Base-by-base conservation (phyloP, 2,113 vertebrate species). In the Syngnathus floridae region DNA sequence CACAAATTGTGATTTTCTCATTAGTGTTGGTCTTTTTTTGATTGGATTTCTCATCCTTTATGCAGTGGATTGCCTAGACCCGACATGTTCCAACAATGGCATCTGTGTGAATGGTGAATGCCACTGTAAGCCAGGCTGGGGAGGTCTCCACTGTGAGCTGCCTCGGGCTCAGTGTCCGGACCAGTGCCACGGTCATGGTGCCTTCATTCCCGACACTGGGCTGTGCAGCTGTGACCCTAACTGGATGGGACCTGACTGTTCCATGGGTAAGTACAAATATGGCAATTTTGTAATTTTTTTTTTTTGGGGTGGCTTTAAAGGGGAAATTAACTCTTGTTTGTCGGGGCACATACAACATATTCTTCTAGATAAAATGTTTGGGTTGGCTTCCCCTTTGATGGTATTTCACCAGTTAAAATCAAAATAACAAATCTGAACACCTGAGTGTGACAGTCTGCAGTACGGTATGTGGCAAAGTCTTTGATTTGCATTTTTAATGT, bases 231-330 rank as follows among this genome's bases (percentile, higher is more conserved):
- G 97, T 2, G 97, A 99, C 80, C 94, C 97, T 77, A 97, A 92
- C 88, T 99, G 95, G 95, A 99, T 98, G 93, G 97, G 96, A 71
- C 95, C 95, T 0, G 97, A 99, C 92, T 99, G 96, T 89, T 96
- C 97, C 2, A 92, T 96, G 56, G 97, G 97, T 98, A 86, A 93
- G 94, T 62, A 26, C 7, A 3, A 14, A 16, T 46, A 17, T 46
- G 45, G 26, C 26, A 31, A 31, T 17, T 16, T 5, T 46, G 4
- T 14, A 16, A 2, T 22, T 31, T 3, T 31, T 31, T 26, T 1
- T 31, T 31, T 31, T 31, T 22, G 22, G 1, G 1, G 26, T 31
- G 26, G 26, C 2, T 31, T 31, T 31, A 31, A 31, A 31, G 26
- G 26, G 26, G 26, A 31, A 31, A 31, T 31, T 31, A 31, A 31